Evolutionary conservation across 2,888 invertebrate species (phyloP).

Genomic region (Nomada fabriciana): DNA sequence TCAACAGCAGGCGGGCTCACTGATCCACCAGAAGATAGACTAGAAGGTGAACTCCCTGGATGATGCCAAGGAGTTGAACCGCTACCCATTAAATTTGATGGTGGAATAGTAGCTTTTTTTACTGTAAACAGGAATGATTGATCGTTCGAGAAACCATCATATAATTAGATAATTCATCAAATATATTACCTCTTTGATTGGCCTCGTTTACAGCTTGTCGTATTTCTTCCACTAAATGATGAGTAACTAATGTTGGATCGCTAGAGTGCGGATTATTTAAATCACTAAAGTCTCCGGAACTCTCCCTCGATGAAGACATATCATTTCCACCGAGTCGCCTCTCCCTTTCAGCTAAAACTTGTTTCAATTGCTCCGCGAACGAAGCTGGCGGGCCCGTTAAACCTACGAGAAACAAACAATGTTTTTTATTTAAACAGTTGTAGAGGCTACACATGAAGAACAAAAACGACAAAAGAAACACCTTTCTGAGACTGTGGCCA

Average conservation of each 20-base stretch:
- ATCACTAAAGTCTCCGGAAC: conserved; percentile 88
- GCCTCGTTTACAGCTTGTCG: conserved; percentile 95
- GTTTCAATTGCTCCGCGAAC: conserved; percentile 94
- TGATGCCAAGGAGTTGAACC: conserved; percentile 84
- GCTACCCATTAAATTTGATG: conserved; percentile 85
- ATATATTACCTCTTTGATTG: conserved; percentile 90
- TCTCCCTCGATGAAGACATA: conserved; percentile 85
- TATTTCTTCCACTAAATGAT: conserved; percentile 94
- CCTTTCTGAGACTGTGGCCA: conserved; percentile 82
- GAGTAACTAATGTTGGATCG: conserved; percentile 90
- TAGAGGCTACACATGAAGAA: neutral
- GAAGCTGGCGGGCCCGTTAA: conserved; percentile 90
- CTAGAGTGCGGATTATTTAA: conserved; percentile 87
- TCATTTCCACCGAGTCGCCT: conserved; percentile 87
- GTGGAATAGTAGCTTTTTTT: conserved; percentile 89
- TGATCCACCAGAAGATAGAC: conserved; percentile 87
- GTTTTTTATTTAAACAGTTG: neutral
- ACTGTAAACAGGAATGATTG: conserved; percentile 80
- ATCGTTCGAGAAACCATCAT: neutral
- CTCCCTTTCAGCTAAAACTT: conserved; percentile 94
- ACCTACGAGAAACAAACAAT: conserved; percentile 70
- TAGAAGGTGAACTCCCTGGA: conserved; percentile 88
- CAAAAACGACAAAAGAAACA: conserved; percentile 48
- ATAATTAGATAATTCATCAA: neutral
- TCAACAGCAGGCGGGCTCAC: conserved; percentile 81